phyloP scores from a whole-genome alignment of 1,140 invertebrate species.

The Frieseomelitta varia region DNA sequence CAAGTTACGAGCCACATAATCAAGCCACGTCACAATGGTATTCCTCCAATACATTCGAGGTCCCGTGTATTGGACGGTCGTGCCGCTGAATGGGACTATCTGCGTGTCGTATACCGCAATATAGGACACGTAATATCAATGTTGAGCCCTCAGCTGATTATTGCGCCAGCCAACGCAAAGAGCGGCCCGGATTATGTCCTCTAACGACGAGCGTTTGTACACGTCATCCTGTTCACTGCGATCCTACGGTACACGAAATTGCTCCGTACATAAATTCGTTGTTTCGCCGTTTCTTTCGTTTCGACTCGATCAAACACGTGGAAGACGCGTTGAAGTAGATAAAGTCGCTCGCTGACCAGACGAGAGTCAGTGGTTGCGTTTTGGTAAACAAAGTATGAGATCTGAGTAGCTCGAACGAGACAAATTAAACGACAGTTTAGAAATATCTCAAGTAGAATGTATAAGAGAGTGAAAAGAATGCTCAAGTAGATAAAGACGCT shows the following conservation, averaged over 20 bases:
- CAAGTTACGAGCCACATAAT: constrained; percentile 61
- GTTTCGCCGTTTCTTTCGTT: background rate
- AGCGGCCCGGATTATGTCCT: constrained; percentile 25
- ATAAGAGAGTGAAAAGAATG: too few relatives aligned
- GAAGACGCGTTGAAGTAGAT: too few relatives aligned
- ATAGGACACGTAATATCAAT: constrained; percentile 50
- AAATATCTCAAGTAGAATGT: too few relatives aligned
- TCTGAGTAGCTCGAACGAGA: too few relatives aligned
- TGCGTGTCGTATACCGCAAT: constrained; percentile 41
- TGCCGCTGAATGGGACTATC: constrained; percentile 55
- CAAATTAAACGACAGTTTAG: too few relatives aligned
- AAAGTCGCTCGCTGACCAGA: too few relatives aligned
- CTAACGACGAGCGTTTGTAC: constrained; percentile 24
- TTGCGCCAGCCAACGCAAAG: constrained; percentile 50
- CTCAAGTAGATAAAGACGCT: too few relatives aligned
- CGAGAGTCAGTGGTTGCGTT: too few relatives aligned
- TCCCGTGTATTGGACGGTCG: constrained; percentile 46
- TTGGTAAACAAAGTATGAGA: too few relatives aligned
- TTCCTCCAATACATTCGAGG: constrained; percentile 51
- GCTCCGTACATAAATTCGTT: background rate
- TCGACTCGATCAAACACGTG: too few relatives aligned
- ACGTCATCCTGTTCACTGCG: background rate
- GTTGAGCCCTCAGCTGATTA: constrained; percentile 53
- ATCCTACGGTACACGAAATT: background rate
- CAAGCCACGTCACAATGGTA: constrained; percentile 66